Conservation (phyloP, 2,113 vertebrate genomes). For the Esox niger region DNA sequence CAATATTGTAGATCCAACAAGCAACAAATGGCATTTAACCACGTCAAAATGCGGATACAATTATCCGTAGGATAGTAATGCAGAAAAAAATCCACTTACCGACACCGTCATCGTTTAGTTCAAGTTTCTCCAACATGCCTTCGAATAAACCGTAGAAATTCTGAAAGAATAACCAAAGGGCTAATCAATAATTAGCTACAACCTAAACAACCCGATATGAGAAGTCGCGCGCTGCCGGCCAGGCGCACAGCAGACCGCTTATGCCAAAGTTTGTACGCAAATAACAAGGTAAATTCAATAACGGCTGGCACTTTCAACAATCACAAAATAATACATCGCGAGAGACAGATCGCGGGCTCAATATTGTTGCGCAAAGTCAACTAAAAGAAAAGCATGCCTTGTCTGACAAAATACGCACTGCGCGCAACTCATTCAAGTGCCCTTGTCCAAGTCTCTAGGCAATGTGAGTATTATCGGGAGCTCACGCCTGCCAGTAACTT, state of each 20-base stretch:
- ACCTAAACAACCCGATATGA: conserved; percentile 7
- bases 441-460: not conserved
- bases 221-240: not conserved
- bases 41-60: too few relatives aligned
- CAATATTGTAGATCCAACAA: too few relatives aligned
- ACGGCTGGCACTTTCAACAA: not conserved
- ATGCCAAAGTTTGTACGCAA: not conserved
- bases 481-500: conserved; percentile 30
- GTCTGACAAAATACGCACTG: not conserved
- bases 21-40: too few relatives aligned
- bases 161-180: conserved; percentile 48
- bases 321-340: not conserved
- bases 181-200: conserved; percentile 16
- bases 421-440: not conserved
- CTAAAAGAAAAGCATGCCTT: not conserved
- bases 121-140: conserved; percentile 90
- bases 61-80: too few relatives aligned
- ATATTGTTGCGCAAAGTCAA: not conserved
- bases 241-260: not conserved
- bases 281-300: not conserved
- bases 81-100: conserved; percentile 64
- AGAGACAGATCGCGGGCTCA: not conserved
- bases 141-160: conserved; percentile 75
- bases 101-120: conserved; percentile 86
- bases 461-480: not conserved